Evolutionary conservation across 2,888 invertebrate species (phyloP), one percentile per base, ranked within the genome.

Genomic region (Eulithis prunata): DNA sequence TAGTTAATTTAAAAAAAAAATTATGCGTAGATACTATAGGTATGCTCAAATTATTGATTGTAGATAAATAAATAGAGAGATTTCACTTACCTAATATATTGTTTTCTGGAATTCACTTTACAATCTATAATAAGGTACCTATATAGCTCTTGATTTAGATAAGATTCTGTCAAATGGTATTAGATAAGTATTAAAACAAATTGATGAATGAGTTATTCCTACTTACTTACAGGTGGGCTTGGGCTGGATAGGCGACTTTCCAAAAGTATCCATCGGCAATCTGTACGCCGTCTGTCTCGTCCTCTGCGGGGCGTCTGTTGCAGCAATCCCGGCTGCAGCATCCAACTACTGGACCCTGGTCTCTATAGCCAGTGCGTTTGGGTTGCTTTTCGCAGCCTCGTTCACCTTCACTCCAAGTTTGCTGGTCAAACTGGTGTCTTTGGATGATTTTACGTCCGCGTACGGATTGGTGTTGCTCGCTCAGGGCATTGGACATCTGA

Each of bases 391-490:
- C 83, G 97, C 98, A 57, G 98, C 98, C 74, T 97, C 96, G 68
- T 98, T 98, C 86, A 96, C 98, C 0, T 96, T 98, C 74, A 98
- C 98, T 0, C 97, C 98, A 0, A 97, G 97, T 78, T 95, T 99
- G 76, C 90, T 98, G 73, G 97, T 98, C 53, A 96, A 97, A 80
- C 91, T 98, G 77, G 96, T 98, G 45, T 97, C 98, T 5, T 89
- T 99, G 82, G 98, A 98, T 82, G 95, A 97, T 74, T 98, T 99
- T 84, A 98, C 98, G 5, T 96, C 96, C 71, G 98, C 98, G 12
- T 99, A 98, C 86, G 99, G 99, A 14, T 88, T 99, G 75, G 95
- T 97, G 74, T 91, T 98, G 76, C 91, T 99, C 62, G 97, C 97
- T 68, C 98, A 99, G 88, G 99, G 99, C 12, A 95, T 99, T 69